Conservation (phyloP, 2,797 vertebrate genomes). For the Trichosurus vulpecula region DNA sequence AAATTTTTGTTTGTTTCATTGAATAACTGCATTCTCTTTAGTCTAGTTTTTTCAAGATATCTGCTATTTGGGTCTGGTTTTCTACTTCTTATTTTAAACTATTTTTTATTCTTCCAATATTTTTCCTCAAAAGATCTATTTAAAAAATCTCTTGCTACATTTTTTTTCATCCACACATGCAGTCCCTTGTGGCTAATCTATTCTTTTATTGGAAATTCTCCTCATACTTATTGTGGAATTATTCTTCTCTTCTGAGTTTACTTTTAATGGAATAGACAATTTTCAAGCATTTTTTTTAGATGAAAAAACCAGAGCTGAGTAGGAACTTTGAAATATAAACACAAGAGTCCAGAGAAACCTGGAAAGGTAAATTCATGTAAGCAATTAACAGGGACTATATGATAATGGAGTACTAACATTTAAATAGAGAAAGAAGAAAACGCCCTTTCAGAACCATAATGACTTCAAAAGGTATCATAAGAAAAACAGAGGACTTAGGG, state of each 20-base stretch:
- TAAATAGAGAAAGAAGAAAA: neutral
- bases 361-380: neutral
- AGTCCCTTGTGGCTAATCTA: neutral
- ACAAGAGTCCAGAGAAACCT: neutral
- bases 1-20: neutral
- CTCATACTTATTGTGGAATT: neutral
- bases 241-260: neutral
- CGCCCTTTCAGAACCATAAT: neutral
- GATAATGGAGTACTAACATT: neutral
- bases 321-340: neutral
- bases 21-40: neutral
- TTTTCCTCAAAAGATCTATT: neutral
- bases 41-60: neutral
- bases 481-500: neutral
- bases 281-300: neutral
- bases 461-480: neutral
- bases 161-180: neutral
- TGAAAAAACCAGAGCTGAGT: neutral
- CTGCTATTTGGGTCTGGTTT: neutral
- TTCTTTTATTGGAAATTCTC: neutral
- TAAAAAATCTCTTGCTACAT: neutral
- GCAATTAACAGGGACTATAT: neutral
- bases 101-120: neutral
- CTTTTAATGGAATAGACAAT: neutral
- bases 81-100: neutral